Base-by-base conservation (phyloP, 2,797 vertebrate species). In the Botia almorhae region DNA sequence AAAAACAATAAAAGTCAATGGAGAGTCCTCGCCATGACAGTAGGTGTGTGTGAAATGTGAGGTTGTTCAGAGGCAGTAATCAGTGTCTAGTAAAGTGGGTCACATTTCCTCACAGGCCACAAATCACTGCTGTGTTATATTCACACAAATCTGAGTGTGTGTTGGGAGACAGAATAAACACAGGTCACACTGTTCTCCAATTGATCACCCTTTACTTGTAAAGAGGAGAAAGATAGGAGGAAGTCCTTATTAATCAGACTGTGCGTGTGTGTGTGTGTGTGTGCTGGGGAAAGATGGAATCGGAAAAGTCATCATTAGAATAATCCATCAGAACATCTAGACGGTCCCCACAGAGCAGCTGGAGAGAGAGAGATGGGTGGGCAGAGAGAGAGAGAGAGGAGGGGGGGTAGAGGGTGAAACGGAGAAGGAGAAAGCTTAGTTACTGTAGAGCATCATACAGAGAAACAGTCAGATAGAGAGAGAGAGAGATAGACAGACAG, bases 271-370 rank as follows among this genome's bases (percentile, higher is more conserved):
- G 55, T 39, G 12, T 60, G 61, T 74, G 46, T 60, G 39, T 63
- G 36, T 33, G 3, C 21, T 29, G 65, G n/a, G 43, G 55, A 78
- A 79, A 79, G 77, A 79, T 79, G 29, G 69, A 79, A 79, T 79
- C 33, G 77, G 69, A 79, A 79, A 67, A 76, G 81, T 72, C 81
- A 82, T 77, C 81, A 82, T 77, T 82, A 82, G 81, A 26, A 73
- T 82, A 76, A 82, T 82, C 69, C 68, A 82, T 82, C 81, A 72
- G 58, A 65, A 67, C 19, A 43, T 48, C 21, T 55, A 72, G 74
- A 65, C 10, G 68, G 56, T 55, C 74, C 65, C 68, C 56, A 63
- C 69, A 65, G 65, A 82, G 58, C 50, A 23, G 11, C 53, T 29
- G 46, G 33, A 19, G 26, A 36, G 5, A 36, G 26, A 36, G 14